phyloP scores from a whole-genome alignment of 2,888 invertebrate species.

The Eupithecia dodoneata region DNA sequence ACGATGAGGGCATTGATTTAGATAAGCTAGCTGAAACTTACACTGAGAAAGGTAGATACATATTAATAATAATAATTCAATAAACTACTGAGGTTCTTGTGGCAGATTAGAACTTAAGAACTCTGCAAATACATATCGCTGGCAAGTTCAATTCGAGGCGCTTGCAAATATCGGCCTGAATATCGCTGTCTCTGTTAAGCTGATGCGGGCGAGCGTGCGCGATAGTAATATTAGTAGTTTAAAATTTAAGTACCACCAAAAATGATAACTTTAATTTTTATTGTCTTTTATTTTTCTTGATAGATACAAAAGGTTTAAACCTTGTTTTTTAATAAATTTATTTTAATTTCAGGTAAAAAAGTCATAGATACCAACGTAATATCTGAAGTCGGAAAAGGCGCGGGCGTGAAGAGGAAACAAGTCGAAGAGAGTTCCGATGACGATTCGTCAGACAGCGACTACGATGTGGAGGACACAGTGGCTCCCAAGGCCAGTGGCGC shows the following conservation, averaged over 20 bases:
- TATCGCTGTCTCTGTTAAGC: too few species aligned
- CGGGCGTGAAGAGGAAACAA: conserved; percentile 61
- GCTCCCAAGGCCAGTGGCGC: conserved; percentile 44
- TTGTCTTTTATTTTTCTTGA: neutral
- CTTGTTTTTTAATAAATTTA: too few species aligned
- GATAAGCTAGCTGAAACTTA: conserved; percentile 90
- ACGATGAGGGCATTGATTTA: conserved; percentile 94
- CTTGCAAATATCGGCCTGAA: too few species aligned
- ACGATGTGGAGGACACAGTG: conserved; percentile 74
- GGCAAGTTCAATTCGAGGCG: too few species aligned
- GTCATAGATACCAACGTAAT: conserved; percentile 58
- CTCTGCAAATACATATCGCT: too few species aligned
- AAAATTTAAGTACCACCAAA: too few species aligned
- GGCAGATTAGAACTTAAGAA: neutral
- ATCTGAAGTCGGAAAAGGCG: conserved; percentile 42
- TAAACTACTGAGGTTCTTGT: neutral
- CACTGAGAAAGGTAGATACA: conserved; percentile 86
- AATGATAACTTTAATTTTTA: too few species aligned
- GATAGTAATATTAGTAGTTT: too few species aligned
- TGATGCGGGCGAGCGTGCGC: too few species aligned
- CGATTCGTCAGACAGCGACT: conserved; percentile 77
- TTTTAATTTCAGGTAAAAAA: conserved; percentile 61
- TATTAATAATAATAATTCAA: neutral
- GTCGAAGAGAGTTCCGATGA: conserved; percentile 75
- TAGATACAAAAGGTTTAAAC: neutral